A percentile compares a stretch with the other conserved stretches of the same genome.
These are phyloP conservation scores for Ptychochromis oligacanthus DNA, from an alignment of 2,113 vertebrate species.

Conservation along the genomic window DNA sequence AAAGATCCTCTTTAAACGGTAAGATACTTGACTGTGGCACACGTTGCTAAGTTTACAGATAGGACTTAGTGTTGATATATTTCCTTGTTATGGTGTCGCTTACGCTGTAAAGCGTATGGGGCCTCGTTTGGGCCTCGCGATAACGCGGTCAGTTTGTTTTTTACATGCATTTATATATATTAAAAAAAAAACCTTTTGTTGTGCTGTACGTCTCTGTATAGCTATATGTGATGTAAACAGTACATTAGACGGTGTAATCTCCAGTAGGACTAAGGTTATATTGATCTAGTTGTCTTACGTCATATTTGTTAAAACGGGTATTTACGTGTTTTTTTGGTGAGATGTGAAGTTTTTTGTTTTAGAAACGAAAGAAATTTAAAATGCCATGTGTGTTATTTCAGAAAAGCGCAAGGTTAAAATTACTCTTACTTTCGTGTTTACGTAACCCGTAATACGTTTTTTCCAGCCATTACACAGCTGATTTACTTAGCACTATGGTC, in stretches of 20 bases:
- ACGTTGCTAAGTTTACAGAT: background rate
- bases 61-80: background rate
- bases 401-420: background rate
- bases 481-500: background rate
- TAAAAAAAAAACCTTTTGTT: background rate
- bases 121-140: background rate
- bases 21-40: background rate
- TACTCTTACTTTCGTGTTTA: background rate
- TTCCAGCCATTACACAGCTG: background rate
- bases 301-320: background rate
- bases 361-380: background rate
- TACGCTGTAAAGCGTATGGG: background rate
- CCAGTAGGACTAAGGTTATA: conserved; percentile 21
- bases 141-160: background rate
- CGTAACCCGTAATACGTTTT: background rate
- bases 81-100: background rate
- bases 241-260: background rate
- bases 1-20: conserved; percentile 32
- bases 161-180: background rate
- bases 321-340: background rate
- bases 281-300: background rate
- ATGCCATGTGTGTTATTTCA: background rate
- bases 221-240: conserved; percentile 9
- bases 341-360: accelerated
- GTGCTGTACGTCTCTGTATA: background rate